Conservation (phyloP, 2,113 vertebrate species). For the Atractosteus spatula region DNA sequence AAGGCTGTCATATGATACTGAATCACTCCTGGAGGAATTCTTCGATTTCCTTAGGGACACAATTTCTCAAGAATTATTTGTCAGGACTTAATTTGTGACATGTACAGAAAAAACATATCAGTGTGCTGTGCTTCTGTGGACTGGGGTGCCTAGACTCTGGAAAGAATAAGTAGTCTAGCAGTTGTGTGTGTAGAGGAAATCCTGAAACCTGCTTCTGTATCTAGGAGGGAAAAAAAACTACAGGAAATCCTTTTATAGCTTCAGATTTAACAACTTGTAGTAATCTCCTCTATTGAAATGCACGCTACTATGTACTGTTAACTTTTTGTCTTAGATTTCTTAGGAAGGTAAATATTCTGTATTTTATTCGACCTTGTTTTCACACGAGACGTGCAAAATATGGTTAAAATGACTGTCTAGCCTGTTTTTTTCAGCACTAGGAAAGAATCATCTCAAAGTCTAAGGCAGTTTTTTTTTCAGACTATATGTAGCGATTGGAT, state of each 20-base stretch:
- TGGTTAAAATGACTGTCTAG: no score
- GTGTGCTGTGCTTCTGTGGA: neutral
- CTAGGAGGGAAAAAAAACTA: slow-evolving; percentile 31
- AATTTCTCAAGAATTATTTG: neutral
- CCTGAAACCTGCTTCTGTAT: slow-evolving; percentile 39
- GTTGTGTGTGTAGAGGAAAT: slow-evolving; percentile 51
- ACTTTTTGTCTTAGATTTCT: no score
- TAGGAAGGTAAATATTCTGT: no score
- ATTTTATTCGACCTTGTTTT: no score
- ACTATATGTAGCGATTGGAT: no score
- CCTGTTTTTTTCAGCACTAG: no score
- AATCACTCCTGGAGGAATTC: no score
- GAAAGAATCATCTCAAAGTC: no score
- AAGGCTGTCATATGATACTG: no score
- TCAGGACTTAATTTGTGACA: neutral
- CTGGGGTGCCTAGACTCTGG: slow-evolving; percentile 15
- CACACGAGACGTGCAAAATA: no score
- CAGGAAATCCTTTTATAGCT: slow-evolving; percentile 48
- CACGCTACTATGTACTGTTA: neutral
- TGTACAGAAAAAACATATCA: neutral
- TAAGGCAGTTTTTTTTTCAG: no score
- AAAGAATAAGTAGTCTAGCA: slow-evolving; percentile 31
- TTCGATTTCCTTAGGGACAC: neutral
- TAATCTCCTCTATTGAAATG: neutral
- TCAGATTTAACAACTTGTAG: slow-evolving; percentile 30